Conservation (phyloP, 37 sponge, comb jelly and placozoan genomes). For the Mnemiopsis leidyi region DNA sequence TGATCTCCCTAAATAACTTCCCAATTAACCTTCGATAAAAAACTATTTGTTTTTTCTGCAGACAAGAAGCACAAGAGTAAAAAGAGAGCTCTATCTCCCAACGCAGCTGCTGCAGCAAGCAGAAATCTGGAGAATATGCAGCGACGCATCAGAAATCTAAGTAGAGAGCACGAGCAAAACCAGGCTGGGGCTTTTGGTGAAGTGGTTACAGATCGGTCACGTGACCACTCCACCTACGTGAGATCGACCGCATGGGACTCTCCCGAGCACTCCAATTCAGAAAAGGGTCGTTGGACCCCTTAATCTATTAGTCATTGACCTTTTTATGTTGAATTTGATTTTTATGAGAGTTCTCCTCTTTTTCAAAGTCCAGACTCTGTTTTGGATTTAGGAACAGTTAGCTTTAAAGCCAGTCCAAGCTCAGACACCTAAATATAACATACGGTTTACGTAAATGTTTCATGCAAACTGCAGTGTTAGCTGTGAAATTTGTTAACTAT, state of each 20-base stretch:
- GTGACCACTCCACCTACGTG: background rate
- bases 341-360: background rate
- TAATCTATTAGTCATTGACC: too few relatives aligned
- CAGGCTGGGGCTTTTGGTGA: background rate
- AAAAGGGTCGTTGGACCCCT: slow-evolving; percentile 21
- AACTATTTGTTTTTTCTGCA: background rate
- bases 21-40: too few relatives aligned
- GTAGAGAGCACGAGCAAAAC: background rate
- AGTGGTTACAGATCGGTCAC: background rate
- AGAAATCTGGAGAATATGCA: background rate
- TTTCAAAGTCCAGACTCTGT: too few relatives aligned
- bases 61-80: slow-evolving; percentile 17
- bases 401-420: too few relatives aligned
- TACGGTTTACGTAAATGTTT: too few relatives aligned
- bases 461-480: too few relatives aligned
- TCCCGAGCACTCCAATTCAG: background rate
- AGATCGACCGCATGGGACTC: slow-evolving; percentile 9
- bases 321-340: background rate
- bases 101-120: slow-evolving; percentile 37
- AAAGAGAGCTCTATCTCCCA: background rate
- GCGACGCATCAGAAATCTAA: slow-evolving; percentile 34
- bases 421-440: too few relatives aligned
- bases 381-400: too few relatives aligned
- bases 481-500: too few relatives aligned
- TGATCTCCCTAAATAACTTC: too few relatives aligned